These are phyloP conservation scores for Camponotus floridanus DNA, from an alignment of 1,140 invertebrate genomes.

Conservation along the genomic window DNA sequence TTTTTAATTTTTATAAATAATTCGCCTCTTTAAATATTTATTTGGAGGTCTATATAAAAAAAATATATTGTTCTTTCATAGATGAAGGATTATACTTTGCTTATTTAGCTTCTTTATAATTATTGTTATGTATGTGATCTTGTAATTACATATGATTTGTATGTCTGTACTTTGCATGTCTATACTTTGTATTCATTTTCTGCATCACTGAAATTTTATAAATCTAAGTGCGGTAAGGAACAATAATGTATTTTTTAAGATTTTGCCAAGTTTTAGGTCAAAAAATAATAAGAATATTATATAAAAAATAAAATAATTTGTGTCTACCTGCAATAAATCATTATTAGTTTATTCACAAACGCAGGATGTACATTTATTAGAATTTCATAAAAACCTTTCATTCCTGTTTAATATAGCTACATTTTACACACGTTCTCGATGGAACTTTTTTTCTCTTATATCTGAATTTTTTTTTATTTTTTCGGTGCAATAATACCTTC, in stretches of 20 bases:
- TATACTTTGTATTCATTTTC: conserved; percentile 26
- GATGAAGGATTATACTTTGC: background rate
- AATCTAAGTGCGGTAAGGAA: background rate
- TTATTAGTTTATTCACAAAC: conserved; percentile 31
- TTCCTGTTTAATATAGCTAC: conserved; percentile 13
- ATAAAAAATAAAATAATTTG: conserved; percentile 42
- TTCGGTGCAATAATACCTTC: conserved; percentile 97
- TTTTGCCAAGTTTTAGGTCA: conserved; percentile 22
- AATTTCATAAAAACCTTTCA: background rate
- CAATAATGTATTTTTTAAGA: conserved; percentile 32
- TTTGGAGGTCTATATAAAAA: background rate
- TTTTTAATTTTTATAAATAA: background rate
- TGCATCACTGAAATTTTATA: background rate
- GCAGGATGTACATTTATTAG: conserved; percentile 18
- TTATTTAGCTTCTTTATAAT: background rate
- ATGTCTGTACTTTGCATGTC: background rate
- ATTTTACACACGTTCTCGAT: background rate
- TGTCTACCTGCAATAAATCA: conserved; percentile 46
- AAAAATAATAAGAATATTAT: conserved; percentile 27
- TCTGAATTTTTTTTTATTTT: conserved; percentile 88
- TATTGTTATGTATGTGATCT: conserved; percentile 1
- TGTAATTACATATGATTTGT: too few relatives aligned
- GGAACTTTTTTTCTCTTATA: background rate
- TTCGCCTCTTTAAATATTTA: background rate
- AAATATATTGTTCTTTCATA: background rate